A percentile compares a stretch with the other conserved stretches of the same genome.
phyloP scores from a whole-genome alignment of 2,113 vertebrate genomes.

The Scolopax mira region DNA sequence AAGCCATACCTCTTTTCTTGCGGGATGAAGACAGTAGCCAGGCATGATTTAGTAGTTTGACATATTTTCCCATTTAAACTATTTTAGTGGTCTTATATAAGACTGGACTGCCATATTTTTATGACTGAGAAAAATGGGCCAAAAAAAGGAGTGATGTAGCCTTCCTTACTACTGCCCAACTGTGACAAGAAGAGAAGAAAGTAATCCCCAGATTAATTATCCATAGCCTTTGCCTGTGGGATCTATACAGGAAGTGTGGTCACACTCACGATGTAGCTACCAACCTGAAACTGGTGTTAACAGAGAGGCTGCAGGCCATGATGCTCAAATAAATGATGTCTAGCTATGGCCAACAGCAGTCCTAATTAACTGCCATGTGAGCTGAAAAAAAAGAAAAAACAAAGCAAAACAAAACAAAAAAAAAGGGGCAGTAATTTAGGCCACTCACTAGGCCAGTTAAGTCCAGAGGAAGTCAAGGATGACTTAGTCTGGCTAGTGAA shows the following conservation, averaged over 20 bases:
- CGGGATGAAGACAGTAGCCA: not conserved
- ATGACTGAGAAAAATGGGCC: not conserved
- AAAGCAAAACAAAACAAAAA: too few species aligned
- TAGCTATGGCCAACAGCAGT: not conserved
- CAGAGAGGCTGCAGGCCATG: not conserved
- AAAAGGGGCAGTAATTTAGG: not conserved
- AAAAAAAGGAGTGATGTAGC: not conserved
- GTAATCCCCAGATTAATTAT: not conserved
- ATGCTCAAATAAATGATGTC: not conserved
- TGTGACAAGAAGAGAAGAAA: not conserved
- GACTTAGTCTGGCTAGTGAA: not conserved
- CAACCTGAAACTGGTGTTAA: not conserved
- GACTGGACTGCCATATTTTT: not conserved
- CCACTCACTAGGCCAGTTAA: not conserved
- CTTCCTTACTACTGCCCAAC: not conserved
- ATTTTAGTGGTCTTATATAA: not conserved
- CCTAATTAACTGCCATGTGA: not conserved
- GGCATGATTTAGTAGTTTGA: not conserved
- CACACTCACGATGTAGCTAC: not conserved
- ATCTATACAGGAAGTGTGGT: not conserved
- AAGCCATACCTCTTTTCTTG: not conserved
- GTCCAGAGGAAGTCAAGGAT: not conserved
- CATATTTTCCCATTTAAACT: not conserved
- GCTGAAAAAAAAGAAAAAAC: not conserved
- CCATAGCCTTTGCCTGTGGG: not conserved